Evolutionary conservation across 2,797 vertebrate genomes (phyloP), one percentile per base, ranked within the genome.

Genomic region (Megaceryle alcyon): DNA sequence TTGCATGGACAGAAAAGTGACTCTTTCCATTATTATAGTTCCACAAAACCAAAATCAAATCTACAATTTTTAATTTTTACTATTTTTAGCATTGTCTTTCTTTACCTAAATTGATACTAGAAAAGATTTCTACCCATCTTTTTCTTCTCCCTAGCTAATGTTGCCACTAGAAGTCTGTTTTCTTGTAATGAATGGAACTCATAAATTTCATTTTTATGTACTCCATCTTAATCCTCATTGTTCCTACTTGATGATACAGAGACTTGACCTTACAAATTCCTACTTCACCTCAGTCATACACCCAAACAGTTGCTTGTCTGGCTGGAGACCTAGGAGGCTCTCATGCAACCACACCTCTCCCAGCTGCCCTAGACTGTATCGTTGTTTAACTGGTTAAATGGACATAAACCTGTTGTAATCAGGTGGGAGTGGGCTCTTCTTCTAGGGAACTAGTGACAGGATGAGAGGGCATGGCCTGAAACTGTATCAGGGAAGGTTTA

Each of bases 181-280:
- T 79, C 92, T 86, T 72, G 89, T 68, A 96, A 92, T 92, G 96
- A 96, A 94, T 76, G 59, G 95, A 92, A 80, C 22, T 79, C 60
- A 79, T 56, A 90, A 78, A 60, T 15, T 77, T 94, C 35, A 69
- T 39, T 48, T 94, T 66, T 66, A 63, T 8, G 19, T 41, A 22
- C 88, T 94, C n/a, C 7, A 4, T 87, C 60, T 56, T 92, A 92
- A 96, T 65, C 56, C 77, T 88, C 79, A 64, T 73, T 92, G 39
- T 76, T 97, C 69, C 86, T 61, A 70, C 77, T 94, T 94, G 68
- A 82, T 69, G 53, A 77, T 51, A 70, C 22, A 86, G 35, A 86
- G 68, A 84, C 68, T 78, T 90, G 59, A 86, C 70, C 49, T 82
- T 79, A 57, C 29, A 44, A 89, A 46, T 84, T 72, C 35, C 90